Base-by-base conservation (phyloP, 35 echinoderm and acorn worm genomes). In the Strongylocentrotus purpuratus region DNA sequence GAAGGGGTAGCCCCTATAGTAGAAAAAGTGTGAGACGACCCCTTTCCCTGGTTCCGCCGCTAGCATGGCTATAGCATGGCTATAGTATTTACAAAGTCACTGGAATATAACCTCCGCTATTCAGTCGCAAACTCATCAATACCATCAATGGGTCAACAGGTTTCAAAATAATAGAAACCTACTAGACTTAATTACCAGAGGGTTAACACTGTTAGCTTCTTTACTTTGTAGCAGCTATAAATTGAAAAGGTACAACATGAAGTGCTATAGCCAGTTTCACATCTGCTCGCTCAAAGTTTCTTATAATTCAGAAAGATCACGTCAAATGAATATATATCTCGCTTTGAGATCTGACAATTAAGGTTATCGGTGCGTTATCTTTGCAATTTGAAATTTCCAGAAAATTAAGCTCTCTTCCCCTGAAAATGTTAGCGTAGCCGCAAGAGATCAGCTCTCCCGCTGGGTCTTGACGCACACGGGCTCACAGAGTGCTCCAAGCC, bases 371-470 rank as follows among this genome's bases (percentile, higher is more conserved):
- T 78, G 65, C 65, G 65, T n/a, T 78, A 78, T 78, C 65, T 78
- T 78, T 78, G 65, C 65, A 78, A 78, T 78, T 78, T n/a, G 65
- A 78, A 78, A 78, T 78, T 78, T 78, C 65, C 65, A 78, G 65
- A 78, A 78, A 78, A 78, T 78, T 78, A 78, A 78, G n/a, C 22
- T n/a, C 65, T 78, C 65, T 78, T 78, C 65, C 65, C 65, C 22
- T n/a, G 22, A 78, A 78, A 78, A 78, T 78, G 65, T 78, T 78
- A 28, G 4, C 7, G 22, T 5, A 78, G 65, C 65, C 65, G 65
- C 65, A 78, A 78, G 65, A 78, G 65, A 78, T 78, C 65, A 78
- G 7, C 65, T n/a, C 65, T 78, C 65, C 65, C 65, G 65, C 65
- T 78, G 65, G 4, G 65, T 25, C 28, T 28, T 78, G 65, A 78